Percentiles rank a stretch among this genome's conserved stretches.
Conservation (phyloP, 2,888 invertebrate species). For the Allygus modestus region DNA sequence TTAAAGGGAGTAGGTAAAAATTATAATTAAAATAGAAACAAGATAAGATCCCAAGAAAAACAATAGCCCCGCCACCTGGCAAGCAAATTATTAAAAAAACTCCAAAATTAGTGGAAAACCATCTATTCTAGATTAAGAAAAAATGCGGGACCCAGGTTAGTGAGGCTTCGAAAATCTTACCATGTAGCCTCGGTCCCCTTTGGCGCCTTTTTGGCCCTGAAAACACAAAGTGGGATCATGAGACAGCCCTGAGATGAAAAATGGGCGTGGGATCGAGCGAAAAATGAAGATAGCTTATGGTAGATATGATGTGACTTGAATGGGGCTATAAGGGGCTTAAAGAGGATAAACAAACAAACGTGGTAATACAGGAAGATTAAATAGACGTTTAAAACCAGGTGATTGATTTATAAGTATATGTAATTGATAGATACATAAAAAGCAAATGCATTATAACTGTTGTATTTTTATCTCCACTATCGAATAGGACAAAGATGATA, state of each 20-base stretch:
- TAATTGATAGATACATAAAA: too few relatives aligned
- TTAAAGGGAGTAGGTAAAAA: neutral
- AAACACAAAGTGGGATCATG: conserved; percentile 71
- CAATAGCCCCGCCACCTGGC: conserved; percentile 11
- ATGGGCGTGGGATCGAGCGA: conserved; percentile 7
- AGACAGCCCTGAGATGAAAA: neutral
- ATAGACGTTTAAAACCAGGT: too few relatives aligned
- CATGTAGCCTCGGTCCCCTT: conserved; percentile 86
- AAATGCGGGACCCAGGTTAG: conserved; percentile 47
- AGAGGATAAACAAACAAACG: too few relatives aligned
- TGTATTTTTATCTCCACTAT: too few relatives aligned
- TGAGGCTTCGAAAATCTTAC: conserved; percentile 77
- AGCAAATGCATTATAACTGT: too few relatives aligned
- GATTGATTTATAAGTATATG: too few relatives aligned
- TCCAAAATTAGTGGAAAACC: conserved; percentile 37
- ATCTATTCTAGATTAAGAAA: conserved; percentile 29
- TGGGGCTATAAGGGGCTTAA: neutral
- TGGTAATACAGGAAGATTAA: too few relatives aligned
- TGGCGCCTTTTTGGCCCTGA: conserved; percentile 86
- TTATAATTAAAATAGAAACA: neutral
- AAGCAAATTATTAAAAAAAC: conserved; percentile 13
- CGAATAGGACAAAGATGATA: too few relatives aligned
- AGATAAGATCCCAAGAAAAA: conserved; percentile 4
- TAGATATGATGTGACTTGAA: neutral
- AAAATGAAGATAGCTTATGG: neutral